Base-by-base conservation (phyloP, 2,113 vertebrate species). In the Actinemys pallida region DNA sequence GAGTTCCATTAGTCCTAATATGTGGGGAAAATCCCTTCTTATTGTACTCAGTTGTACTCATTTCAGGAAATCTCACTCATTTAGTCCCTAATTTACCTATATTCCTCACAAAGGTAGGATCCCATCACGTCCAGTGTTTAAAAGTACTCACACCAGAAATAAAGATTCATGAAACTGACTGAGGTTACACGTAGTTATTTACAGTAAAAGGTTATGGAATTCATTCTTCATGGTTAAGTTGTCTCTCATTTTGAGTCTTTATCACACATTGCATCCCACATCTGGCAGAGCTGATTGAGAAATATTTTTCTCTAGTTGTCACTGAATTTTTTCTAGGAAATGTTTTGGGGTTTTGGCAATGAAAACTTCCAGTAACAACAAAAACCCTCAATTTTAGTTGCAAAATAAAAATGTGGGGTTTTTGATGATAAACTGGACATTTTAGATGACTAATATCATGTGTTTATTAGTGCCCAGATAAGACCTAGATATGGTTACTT, bases 1-100 rank as follows among this genome's bases (percentile, higher is more conserved):
- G 56, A 6, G 52, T 27, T 31, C 0, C 0, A 35, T 31, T 69
- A n/a, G 5, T 29, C 2, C 0, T 10, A 39, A 65, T 65, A 86
- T 83, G 84, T 29, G 35, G 72, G 35, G 81, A 52, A 65, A 35
- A 52, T n/a, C 89, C 52, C 45, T 90, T 90, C 52, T 94, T n/a
- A 31, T 56, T 88, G 50, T 54, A 54, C 11, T 94, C 42, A 83
- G 39, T 81, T 16, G n/a, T 31, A 20, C 22, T 7, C 31, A 16
- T 88, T 90, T 88, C 49, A 81, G 47, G 72, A 8, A 9, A 5
- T 5, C 27, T 72, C 2, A 39, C 12, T 11, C 8, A 3, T 42
- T 92, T 56, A 72, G 14, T 7, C 11, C 4, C 4, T 35, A 9
- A 0, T 13, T 29, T 39, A 75, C 20, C 19, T 75, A 75, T 89